Evolutionary conservation across 2,888 invertebrate species (phyloP).

Genomic region (Melinopterus prodromus): DNA sequence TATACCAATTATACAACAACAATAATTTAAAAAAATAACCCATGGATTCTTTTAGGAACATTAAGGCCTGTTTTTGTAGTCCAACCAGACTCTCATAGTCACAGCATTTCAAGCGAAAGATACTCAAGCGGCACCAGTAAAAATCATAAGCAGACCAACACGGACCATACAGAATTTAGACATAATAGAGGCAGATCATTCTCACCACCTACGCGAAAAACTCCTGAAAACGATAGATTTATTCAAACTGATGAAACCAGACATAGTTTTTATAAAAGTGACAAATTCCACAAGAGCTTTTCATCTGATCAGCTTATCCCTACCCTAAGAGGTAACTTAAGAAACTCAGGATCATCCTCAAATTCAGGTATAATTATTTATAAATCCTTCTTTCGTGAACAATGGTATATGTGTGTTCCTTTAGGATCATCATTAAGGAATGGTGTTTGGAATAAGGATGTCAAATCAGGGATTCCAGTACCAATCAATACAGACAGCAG

Average conservation of each 20-base stretch:
- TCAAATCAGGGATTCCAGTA: constrained; percentile 58
- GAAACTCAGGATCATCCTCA: constrained; percentile 46
- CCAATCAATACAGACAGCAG: constrained; percentile 51
- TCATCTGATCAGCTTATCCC: constrained; percentile 55
- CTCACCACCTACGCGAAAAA: constrained; percentile 52
- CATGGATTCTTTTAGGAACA: constrained; percentile 46
- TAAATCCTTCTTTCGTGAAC: neutral
- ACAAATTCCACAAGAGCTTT: constrained; percentile 55
- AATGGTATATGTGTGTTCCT: constrained; percentile 17
- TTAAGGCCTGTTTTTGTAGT: constrained; percentile 56
- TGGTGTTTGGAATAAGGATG: constrained; percentile 48
- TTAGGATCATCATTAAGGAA: constrained; percentile 41
- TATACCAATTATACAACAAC: constrained; percentile 31
- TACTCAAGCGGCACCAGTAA: constrained; percentile 15
- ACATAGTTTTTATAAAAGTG: constrained; percentile 31
- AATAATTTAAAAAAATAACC: neutral
- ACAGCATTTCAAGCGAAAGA: constrained; percentile 34
- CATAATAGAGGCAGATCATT: constrained; percentile 54
- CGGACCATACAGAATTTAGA: constrained; percentile 28
- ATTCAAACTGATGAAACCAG: constrained; percentile 28
- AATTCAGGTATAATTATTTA: constrained; percentile 38
- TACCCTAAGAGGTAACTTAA: constrained; percentile 32
- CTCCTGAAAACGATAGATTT: constrained; percentile 33
- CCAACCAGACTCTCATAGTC: constrained; percentile 48
- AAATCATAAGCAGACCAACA: constrained; percentile 39